Conservation (phyloP, 2,888 invertebrate genomes). For the Phortica magna region DNA sequence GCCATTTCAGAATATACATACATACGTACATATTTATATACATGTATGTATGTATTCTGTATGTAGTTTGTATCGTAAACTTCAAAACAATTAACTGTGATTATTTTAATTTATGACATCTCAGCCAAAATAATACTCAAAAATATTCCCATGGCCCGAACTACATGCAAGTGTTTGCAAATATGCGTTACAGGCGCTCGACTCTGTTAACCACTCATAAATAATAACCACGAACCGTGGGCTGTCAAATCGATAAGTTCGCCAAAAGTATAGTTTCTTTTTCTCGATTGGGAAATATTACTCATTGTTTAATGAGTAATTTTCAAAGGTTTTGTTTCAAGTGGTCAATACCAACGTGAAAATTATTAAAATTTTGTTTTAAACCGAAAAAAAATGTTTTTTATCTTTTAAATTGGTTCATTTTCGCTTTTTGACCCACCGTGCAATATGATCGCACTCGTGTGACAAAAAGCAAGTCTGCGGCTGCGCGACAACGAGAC, state of each 20-base stretch:
- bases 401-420: background rate
- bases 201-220: background rate
- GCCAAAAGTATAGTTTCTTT: background rate
- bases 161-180: conserved; percentile 2
- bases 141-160: conserved; percentile 18
- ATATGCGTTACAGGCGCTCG: background rate
- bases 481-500: conserved; percentile 1
- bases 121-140: background rate
- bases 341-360: background rate
- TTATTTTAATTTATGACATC: conserved; percentile 11
- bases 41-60: background rate
- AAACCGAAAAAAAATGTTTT: background rate
- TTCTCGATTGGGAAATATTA: too few relatives aligned
- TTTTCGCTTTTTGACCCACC: background rate
- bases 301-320: background rate
- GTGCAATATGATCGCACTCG: background rate
- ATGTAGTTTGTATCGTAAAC: background rate
- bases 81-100: conserved; percentile 5
- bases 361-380: too few relatives aligned
- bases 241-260: background rate
- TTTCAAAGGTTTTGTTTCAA: background rate
- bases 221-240: background rate
- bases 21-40: too few relatives aligned
- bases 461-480: background rate
- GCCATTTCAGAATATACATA: too few relatives aligned